Base-by-base conservation (phyloP, 2,113 vertebrate species). In the Pseudolaguvia tuberculata region DNA sequence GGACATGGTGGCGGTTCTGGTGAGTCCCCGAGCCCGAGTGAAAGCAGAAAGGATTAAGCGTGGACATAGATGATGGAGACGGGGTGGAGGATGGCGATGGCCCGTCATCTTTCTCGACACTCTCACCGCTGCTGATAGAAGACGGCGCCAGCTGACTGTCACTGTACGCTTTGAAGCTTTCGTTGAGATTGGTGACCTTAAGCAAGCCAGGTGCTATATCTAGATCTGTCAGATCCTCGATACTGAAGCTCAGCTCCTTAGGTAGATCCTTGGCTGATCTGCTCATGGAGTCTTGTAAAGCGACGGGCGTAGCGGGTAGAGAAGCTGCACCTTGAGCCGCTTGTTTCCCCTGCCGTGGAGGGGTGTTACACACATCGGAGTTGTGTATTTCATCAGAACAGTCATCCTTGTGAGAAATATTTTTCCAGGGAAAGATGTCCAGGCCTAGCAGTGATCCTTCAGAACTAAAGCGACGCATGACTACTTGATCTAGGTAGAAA, bases 131-230 rank as follows among this genome's bases (percentile, higher is more conserved):
- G 66, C 80, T 81, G 48, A 70, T 47, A 15, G 25, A 1, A 1
- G 5, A 74, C 0, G 83, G 80, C 23, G 79, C 71, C 78, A 92
- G 79, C 84, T 91, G 90, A 47, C 91, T 70, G 76, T 92, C 91
- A 4, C 91, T 92, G 83, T 92, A 92, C 15, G 91, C 89, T 79
- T 88, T 83, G 78, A 70, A 91, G 23, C 85, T 78, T 7, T 89
- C 82, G 9, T 42, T 80, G 1, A 91, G 72, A 8, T 11, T 7
- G 0, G 78, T 76, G 23, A 87, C 85, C 8, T 65, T 42, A 0
- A 90, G 86, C 23, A 78, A 75, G 8, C 23, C 53, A 2, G 69
- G 63, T 25, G 20, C 69, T 4, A 76, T 76, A 14, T 85, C 80
- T 66, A 56, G 72, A 8, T 80, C 76, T 0, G 29, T 39, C 18